A percentile compares a stretch with the other conserved stretches of the same genome.
Evolutionary conservation across 1,140 invertebrate genomes (phyloP).

Genomic region (Conus betulinus): DNA sequence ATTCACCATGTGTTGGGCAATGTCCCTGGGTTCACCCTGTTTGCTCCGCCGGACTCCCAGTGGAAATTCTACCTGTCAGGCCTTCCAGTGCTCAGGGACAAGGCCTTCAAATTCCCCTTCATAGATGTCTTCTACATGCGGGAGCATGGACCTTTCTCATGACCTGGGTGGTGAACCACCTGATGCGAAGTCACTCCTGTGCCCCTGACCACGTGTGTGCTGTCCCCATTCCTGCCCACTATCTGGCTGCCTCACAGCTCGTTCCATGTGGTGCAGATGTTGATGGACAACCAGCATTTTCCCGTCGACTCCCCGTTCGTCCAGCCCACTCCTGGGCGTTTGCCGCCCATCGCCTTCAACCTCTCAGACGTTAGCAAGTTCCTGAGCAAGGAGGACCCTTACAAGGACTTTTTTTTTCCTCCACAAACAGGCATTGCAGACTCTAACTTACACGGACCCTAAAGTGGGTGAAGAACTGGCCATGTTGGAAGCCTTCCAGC

Average conservation of each 20-base stretch:
- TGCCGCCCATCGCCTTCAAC: neutral
- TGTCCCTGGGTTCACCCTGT: slow-evolving; percentile 43
- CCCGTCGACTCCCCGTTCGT: slow-evolving; percentile 6
- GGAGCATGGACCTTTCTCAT: slow-evolving; percentile 65
- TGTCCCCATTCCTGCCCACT: slow-evolving; percentile 33
- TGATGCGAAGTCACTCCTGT: slow-evolving; percentile 53
- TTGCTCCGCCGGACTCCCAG: slow-evolving; percentile 42
- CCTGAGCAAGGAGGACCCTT: neutral
- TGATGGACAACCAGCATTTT: slow-evolving; percentile 34
- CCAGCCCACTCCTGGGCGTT: neutral
- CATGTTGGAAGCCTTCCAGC: slow-evolving; percentile 32
- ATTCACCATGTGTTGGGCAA: slow-evolving; percentile 40
- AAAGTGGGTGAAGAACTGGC: slow-evolving; percentile 11
- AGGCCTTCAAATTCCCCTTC: slow-evolving; percentile 62
- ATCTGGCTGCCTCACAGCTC: slow-evolving; percentile 30
- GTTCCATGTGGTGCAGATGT: neutral
- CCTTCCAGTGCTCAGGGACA: slow-evolving; percentile 35
- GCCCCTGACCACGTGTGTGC: slow-evolving; percentile 47
- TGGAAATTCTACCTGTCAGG: slow-evolving; percentile 63
- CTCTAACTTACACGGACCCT: neutral
- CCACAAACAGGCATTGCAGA: neutral
- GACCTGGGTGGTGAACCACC: slow-evolving; percentile 51
- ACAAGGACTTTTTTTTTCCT: slow-evolving; percentile 23
- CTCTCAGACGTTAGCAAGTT: slow-evolving; percentile 32
- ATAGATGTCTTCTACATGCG: slow-evolving; percentile 69